phyloP scores from a whole-genome alignment of 2,888 invertebrate genomes.

The Nebria salina region DNA sequence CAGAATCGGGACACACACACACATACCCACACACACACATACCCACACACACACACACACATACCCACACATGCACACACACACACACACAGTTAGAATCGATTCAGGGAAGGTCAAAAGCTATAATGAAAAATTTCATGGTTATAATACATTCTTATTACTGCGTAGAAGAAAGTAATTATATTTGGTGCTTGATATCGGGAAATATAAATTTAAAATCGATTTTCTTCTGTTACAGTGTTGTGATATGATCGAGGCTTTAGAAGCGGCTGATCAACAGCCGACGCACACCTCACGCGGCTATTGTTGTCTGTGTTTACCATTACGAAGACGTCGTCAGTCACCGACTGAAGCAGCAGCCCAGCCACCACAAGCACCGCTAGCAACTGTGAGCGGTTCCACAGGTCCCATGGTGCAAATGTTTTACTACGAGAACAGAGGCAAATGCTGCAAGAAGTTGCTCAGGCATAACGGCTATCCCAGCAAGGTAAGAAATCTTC shows the following conservation, averaged over 20 bases:
- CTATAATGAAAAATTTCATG: too few species aligned
- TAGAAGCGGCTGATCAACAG: slow-evolving; percentile 48
- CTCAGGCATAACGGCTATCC: slow-evolving; percentile 84
- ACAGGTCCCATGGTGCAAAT: slow-evolving; percentile 68
- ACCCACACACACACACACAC: too few species aligned
- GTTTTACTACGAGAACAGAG: slow-evolving; percentile 80
- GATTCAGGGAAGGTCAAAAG: too few species aligned
- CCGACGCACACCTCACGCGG: slow-evolving; percentile 48
- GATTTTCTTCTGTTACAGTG: not conserved
- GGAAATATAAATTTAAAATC: too few species aligned
- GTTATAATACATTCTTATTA: too few species aligned
- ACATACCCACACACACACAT: too few species aligned
- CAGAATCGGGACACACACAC: too few species aligned
- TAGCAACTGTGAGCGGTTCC: slow-evolving; percentile 50
- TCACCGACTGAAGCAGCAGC: slow-evolving; percentile 49
- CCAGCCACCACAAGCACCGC: slow-evolving; percentile 46
- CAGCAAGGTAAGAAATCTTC: slow-evolving; percentile 72
- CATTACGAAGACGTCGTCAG: slow-evolving; percentile 62
- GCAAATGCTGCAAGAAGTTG: slow-evolving; percentile 84
- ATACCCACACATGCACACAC: too few species aligned
- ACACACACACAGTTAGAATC: too few species aligned
- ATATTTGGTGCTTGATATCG: too few species aligned
- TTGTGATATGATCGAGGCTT: slow-evolving; percentile 39
- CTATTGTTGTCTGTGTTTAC: slow-evolving; percentile 63
- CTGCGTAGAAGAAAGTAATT: too few species aligned